Evolutionary conservation across 2,888 invertebrate genomes (phyloP).

Genomic region (Abscondita cerata): DNA sequence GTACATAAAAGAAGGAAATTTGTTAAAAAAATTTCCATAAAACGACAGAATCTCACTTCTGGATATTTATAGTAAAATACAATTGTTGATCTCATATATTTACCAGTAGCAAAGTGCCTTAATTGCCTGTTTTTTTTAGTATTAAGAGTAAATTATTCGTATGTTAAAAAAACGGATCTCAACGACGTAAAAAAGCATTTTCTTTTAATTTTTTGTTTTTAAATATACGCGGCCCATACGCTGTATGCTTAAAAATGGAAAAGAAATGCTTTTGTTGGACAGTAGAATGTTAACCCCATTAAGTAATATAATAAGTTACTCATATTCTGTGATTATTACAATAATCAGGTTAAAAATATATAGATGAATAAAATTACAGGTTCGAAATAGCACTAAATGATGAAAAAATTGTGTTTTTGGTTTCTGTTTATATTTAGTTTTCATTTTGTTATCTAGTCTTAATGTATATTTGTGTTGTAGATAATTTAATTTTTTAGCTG

Average conservation of each 20-base stretch:
- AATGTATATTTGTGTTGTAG: constrained; percentile 26
- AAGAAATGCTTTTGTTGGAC: constrained; percentile 10
- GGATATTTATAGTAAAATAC: constrained; percentile 18
- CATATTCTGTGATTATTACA: constrained; percentile 14
- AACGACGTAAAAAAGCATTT: constrained; percentile 9
- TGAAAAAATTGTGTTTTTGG: constrained; percentile 13
- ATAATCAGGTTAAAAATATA: constrained; percentile 10
- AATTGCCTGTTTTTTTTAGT: constrained; percentile 17
- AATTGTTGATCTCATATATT: constrained; percentile 31
- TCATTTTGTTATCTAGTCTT: constrained; percentile 36
- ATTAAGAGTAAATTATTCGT: constrained; percentile 17
- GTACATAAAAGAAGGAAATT: constrained; percentile 15
- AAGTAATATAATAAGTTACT: background rate
- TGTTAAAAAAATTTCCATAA: constrained; percentile 8
- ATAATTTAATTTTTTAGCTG: constrained; percentile 16
- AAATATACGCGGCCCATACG: background rate
- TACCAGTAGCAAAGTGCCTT: constrained; percentile 25
- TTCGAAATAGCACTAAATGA: background rate
- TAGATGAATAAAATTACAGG: constrained; percentile 1
- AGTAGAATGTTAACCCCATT: constrained; percentile 1
- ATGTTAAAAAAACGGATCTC: constrained; percentile 16
- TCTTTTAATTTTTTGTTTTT: constrained; percentile 4
- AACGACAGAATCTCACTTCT: constrained; percentile 8
- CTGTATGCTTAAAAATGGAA: constrained; percentile 4
- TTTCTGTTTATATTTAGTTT: constrained; percentile 17